Conservation (phyloP, 2,797 vertebrate species). For the Miichthys miiuy region DNA sequence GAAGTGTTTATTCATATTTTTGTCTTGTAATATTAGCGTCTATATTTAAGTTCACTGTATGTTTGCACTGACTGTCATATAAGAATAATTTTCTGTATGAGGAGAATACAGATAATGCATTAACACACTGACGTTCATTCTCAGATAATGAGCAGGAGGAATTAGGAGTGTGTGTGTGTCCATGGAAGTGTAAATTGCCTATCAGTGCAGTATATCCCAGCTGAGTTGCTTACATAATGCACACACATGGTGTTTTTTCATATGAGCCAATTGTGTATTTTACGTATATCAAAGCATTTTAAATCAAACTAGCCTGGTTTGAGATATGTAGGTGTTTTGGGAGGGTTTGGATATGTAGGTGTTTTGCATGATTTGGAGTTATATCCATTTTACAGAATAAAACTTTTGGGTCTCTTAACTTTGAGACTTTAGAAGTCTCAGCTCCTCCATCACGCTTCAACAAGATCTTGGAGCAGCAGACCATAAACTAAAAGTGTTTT, state of each 20-base stretch:
- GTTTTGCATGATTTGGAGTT: neutral
- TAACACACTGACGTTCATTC: neutral
- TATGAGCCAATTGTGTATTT: slow-evolving; percentile 30
- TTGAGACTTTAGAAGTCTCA: too few relatives aligned
- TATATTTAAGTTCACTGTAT: too few relatives aligned
- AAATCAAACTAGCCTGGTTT: neutral
- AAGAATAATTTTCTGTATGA: neutral
- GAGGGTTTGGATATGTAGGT: neutral
- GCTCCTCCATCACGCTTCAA: neutral
- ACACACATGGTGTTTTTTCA: slow-evolving; percentile 39
- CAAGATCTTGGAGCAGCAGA: neutral
- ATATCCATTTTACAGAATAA: neutral
- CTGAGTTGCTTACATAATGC: slow-evolving; percentile 25
- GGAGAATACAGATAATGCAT: neutral
- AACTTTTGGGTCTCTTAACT: neutral
- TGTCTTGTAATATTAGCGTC: neutral
- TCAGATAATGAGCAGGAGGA: slow-evolving; percentile 3
- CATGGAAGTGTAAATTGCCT: slow-evolving; percentile 40
- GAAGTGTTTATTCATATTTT: neutral
- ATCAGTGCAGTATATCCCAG: slow-evolving; percentile 28
- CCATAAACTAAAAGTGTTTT: neutral
- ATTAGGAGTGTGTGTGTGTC: too few relatives aligned
- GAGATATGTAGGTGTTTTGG: neutral
- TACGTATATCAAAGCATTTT: slow-evolving; percentile 2
- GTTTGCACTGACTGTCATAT: neutral